A percentile compares a stretch with the other conserved stretches of the same genome.
phyloP scores from a whole-genome alignment of 2,888 invertebrate species.

The Ceramica pisi region DNA sequence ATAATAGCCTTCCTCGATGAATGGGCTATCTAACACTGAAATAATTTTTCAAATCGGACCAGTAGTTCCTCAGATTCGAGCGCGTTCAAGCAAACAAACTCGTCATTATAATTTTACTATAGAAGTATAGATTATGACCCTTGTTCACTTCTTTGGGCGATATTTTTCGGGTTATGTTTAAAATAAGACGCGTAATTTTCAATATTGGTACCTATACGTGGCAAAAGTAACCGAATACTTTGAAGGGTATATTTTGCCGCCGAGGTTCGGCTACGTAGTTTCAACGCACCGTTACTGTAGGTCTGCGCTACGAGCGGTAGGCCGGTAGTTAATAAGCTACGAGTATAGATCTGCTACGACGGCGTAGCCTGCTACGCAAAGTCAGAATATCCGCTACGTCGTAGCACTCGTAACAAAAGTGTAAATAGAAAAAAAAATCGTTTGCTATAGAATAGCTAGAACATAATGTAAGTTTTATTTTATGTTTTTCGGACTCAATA shows the following conservation, averaged over 20 bases:
- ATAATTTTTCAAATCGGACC: too few relatives aligned
- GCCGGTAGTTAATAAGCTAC: too few relatives aligned
- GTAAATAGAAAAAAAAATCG: neutral
- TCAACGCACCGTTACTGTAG: neutral
- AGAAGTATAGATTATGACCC: too few relatives aligned
- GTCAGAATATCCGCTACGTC: slow-evolving; percentile 27
- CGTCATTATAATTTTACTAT: too few relatives aligned
- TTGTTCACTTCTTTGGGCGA: too few relatives aligned
- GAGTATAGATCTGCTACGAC: slow-evolving; percentile 16
- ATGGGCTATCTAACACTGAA: too few relatives aligned
- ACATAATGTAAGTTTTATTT: neutral
- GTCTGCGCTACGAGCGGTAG: slow-evolving; percentile 7
- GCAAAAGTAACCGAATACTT: neutral
- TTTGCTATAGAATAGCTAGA: neutral
- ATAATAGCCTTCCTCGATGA: too few relatives aligned
- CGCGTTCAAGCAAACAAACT: too few relatives aligned
- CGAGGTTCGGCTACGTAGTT: neutral
- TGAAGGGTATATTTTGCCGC: neutral
- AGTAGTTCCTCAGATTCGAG: too few relatives aligned
- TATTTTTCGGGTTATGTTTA: too few relatives aligned
- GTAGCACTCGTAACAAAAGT: slow-evolving; percentile 30
- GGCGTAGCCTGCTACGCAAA: slow-evolving; percentile 13
- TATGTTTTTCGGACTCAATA: too few relatives aligned
- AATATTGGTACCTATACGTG: neutral
- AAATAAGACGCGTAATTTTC: neutral